Percentiles rank a stretch among this genome's conserved stretches.
Conservation (phyloP, 2,888 invertebrate species). For the Ceratothoa steindachneri region DNA sequence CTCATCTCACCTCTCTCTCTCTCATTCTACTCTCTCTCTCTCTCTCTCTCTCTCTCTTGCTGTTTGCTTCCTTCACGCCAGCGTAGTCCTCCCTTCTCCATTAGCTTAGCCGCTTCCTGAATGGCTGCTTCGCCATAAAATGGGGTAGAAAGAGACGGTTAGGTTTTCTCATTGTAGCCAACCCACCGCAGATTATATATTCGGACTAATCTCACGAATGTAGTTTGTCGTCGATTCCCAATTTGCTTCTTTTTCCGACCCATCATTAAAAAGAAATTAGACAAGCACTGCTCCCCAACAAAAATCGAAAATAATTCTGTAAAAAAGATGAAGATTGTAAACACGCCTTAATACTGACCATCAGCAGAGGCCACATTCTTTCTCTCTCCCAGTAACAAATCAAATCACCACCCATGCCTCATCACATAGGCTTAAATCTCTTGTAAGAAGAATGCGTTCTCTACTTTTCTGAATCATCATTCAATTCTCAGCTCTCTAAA, state of each 20-base stretch:
- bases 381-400: no score
- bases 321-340: no score
- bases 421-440: no score
- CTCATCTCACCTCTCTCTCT: neutral
- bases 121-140: constrained; percentile 4
- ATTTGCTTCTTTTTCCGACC: neutral
- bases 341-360: no score
- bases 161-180: constrained; percentile 1
- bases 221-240: constrained; percentile 4
- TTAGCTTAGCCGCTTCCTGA: neutral
- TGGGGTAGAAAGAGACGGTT: constrained; percentile 3
- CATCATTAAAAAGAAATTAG: constrained; percentile 1
- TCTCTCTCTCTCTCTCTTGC: constrained; percentile 19
- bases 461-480: no score
- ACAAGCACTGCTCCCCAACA: neutral
- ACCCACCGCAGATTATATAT: constrained; percentile 8
- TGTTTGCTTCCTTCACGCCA: constrained; percentile 15
- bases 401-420: no score
- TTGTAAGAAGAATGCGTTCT: no score
- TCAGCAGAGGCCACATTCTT: no score
- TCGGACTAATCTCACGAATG: constrained; percentile 11
- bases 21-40: neutral
- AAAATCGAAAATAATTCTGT: neutral
- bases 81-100: neutral
- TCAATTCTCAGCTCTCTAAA: no score